Evolutionary conservation across 2,113 vertebrate species (phyloP).

Genomic region (Ammodytes marinus): DNA sequence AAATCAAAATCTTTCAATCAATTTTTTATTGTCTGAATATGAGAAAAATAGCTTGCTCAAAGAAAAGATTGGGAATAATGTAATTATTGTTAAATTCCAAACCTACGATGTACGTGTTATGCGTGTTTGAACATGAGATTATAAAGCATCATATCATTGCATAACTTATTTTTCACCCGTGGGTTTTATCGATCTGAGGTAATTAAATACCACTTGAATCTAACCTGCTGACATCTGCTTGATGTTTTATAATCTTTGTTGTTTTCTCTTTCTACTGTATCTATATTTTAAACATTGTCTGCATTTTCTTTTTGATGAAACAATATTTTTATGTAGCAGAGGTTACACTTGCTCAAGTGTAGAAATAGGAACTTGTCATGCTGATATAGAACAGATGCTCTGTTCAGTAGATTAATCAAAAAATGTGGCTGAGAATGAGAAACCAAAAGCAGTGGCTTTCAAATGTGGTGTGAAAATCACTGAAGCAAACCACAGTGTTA

Average conservation of each 20-base stretch:
- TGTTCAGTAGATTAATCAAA: neutral
- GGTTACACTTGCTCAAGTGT: neutral
- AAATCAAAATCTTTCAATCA: neutral
- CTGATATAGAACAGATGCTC: slow-evolving; percentile 12
- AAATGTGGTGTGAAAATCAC: neutral
- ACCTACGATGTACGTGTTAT: too few species aligned
- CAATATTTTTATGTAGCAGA: slow-evolving; percentile 14
- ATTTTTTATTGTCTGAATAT: neutral
- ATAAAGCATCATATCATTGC: neutral
- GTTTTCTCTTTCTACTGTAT: slow-evolving; percentile 9
- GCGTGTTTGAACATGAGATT: neutral
- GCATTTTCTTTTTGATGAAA: slow-evolving; percentile 32
- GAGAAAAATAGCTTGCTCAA: too few species aligned
- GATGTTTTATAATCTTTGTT: slow-evolving; percentile 4
- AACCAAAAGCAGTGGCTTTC: neutral
- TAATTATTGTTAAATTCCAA: too few species aligned
- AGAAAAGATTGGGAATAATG: too few species aligned
- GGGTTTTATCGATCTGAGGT: neutral
- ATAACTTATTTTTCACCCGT: neutral
- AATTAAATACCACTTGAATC: slow-evolving; percentile 15
- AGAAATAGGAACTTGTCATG: slow-evolving; percentile 11
- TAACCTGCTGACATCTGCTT: neutral
- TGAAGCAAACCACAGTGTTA: neutral
- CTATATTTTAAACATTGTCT: slow-evolving; percentile 1
- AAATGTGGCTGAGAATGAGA: neutral